Conservation (phyloP, 2,888 invertebrate genomes). For the Heliconius erato region DNA sequence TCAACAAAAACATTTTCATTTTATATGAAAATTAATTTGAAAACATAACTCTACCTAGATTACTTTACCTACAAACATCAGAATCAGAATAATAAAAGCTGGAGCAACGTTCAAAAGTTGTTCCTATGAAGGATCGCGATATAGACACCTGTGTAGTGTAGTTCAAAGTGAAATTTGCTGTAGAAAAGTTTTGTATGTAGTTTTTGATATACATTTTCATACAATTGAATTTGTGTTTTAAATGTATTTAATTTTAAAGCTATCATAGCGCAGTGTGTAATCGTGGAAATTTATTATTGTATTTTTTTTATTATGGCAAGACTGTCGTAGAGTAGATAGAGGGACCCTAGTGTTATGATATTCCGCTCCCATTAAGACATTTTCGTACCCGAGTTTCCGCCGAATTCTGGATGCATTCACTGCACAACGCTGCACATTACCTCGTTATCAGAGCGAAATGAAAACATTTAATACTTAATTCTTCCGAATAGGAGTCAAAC, state of each 20-base stretch:
- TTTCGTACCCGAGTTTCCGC: no score
- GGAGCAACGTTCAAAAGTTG: neutral
- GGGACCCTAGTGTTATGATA: no score
- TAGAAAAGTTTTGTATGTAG: constrained; percentile 19
- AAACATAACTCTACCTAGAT: neutral
- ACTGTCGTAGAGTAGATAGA: no score
- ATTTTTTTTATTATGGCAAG: no score
- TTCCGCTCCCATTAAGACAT: no score
- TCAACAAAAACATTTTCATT: constrained; percentile 1
- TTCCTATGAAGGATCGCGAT: constrained; percentile 1
- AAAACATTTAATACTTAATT: no score
- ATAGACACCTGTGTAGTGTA: constrained; percentile 23
- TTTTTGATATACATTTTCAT: constrained; percentile 1
- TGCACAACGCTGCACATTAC: no score
- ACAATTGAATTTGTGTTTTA: constrained; percentile 33
- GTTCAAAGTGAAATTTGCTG: constrained; percentile 20
- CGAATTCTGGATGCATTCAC: no score
- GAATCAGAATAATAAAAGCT: constrained; percentile 3
- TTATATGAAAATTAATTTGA: neutral
- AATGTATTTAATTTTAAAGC: neutral
- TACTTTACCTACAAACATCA: constrained; percentile 11
- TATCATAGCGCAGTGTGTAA: neutral
- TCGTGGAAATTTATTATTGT: neutral
- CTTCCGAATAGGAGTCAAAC: no score
- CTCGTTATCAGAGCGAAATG: no score